These are phyloP conservation scores for Scylla paramamosain DNA, from an alignment of 1,140 invertebrate species.

Conservation along the genomic window DNA sequence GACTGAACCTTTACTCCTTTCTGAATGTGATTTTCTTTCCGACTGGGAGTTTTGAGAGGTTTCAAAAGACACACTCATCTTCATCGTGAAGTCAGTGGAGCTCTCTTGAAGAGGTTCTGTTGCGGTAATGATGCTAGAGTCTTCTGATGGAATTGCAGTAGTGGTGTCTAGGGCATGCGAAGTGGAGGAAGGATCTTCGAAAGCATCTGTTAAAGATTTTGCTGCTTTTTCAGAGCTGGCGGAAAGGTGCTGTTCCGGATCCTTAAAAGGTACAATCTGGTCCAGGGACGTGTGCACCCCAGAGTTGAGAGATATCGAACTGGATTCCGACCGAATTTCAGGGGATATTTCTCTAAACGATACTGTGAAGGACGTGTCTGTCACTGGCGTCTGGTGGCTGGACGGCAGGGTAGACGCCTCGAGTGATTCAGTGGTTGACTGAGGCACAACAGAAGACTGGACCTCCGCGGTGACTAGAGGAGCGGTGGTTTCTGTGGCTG, in stretches of 20 bases:
- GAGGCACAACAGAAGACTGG: too few relatives aligned
- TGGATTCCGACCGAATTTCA: neutral
- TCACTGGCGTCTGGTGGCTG: neutral
- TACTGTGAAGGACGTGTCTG: neutral
- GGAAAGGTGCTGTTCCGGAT: neutral
- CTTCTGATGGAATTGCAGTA: neutral
- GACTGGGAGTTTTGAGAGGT: neutral
- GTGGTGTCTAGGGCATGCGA: neutral
- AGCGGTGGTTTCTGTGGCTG: too few relatives aligned
- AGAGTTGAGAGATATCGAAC: neutral
- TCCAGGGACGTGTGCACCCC: neutral
- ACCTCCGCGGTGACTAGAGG: too few relatives aligned
- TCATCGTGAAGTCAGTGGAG: neutral
- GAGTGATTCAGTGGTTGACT: too few relatives aligned
- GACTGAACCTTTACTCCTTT: too few relatives aligned
- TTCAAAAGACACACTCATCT: neutral
- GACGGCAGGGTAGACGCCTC: too few relatives aligned
- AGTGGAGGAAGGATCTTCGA: neutral
- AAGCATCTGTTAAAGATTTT: constrained; percentile 10
- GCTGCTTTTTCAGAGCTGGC: neutral
- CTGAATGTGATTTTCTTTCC: too few relatives aligned
- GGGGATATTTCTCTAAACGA: neutral
- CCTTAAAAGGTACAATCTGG: neutral
- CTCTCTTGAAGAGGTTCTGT: constrained; percentile 31
- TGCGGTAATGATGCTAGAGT: neutral